A percentile compares a stretch with the other conserved stretches of the same genome.
phyloP scores from a whole-genome alignment of 2,797 vertebrate genomes.

The Balearica regulorum region DNA sequence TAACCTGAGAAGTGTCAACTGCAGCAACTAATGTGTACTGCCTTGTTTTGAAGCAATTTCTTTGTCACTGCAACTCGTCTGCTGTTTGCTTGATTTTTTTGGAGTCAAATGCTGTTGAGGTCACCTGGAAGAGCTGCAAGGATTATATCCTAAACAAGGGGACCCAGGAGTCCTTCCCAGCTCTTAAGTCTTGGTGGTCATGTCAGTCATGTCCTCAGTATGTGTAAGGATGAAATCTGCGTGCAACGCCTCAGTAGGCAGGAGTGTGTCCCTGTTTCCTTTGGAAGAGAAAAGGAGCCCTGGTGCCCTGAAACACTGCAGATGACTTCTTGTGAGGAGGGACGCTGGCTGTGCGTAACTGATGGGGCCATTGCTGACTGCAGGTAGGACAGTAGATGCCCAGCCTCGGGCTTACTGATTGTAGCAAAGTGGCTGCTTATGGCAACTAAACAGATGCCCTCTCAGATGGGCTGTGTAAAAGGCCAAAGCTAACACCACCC shows the following conservation, averaged over 20 bases:
- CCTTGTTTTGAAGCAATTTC: neutral
- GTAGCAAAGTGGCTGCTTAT: neutral
- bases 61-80: neutral
- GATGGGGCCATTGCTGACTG: neutral
- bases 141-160: neutral
- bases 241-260: neutral
- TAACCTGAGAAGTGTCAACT: neutral
- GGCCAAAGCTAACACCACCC: neutral
- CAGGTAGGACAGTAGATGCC: neutral
- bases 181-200: neutral
- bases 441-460: neutral
- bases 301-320: fast-evolving
- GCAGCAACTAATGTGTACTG: neutral
- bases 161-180: neutral
- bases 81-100: neutral
- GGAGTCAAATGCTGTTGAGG: neutral
- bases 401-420: neutral
- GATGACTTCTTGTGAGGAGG: too few relatives aligned
- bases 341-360: neutral
- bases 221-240: neutral
- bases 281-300: neutral
- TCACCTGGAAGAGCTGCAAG: neutral
- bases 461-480: neutral
- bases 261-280: fast-evolving
- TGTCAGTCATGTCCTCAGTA: fast-evolving